These are phyloP conservation scores for Drosophila austrosaltans DNA, from an alignment of 2,888 invertebrate genomes.

Conservation along the genomic window DNA sequence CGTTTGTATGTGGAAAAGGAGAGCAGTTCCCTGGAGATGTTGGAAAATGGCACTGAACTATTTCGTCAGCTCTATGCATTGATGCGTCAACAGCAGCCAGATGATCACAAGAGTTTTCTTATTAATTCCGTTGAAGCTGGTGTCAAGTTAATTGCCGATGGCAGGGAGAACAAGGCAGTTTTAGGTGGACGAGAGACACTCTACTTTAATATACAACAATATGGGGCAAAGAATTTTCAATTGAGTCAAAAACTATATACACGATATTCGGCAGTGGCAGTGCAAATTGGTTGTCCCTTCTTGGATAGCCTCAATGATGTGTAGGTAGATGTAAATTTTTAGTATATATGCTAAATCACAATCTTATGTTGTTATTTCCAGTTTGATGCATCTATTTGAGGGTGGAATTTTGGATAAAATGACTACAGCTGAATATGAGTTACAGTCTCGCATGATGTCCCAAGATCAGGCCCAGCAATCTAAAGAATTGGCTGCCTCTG, in stretches of 20 bases:
- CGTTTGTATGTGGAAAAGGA: constrained; percentile 89
- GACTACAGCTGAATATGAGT: constrained; percentile 90
- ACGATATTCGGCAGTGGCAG: constrained; percentile 90
- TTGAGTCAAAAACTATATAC: constrained; percentile 91
- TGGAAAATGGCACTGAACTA: constrained; percentile 91
- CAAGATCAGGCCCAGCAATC: constrained; percentile 65
- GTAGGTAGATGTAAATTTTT: constrained; percentile 84
- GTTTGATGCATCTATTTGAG: constrained; percentile 89
- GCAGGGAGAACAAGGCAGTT: constrained; percentile 86
- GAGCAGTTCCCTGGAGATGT: constrained; percentile 88
- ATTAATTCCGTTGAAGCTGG: constrained; percentile 90
- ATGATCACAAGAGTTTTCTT: constrained; percentile 83
- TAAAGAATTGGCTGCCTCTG: constrained; percentile 44
- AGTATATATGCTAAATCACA: neutral
- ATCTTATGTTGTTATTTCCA: constrained; percentile 71
- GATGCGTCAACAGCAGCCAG: constrained; percentile 85
- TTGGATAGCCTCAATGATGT: constrained; percentile 89
- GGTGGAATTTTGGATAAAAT: constrained; percentile 90
- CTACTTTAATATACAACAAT: constrained; percentile 90
- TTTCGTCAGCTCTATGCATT: constrained; percentile 88
- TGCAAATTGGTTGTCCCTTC: constrained; percentile 90
- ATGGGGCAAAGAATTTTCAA: constrained; percentile 86
- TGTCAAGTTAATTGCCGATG: constrained; percentile 87
- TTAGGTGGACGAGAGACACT: constrained; percentile 90
- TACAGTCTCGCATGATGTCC: constrained; percentile 86